A percentile compares a stretch with the other conserved stretches of the same genome.
These are phyloP conservation scores for Melanerpes aurifrons DNA, from an alignment of 2,113 vertebrate genomes.

Conservation along the genomic window DNA sequence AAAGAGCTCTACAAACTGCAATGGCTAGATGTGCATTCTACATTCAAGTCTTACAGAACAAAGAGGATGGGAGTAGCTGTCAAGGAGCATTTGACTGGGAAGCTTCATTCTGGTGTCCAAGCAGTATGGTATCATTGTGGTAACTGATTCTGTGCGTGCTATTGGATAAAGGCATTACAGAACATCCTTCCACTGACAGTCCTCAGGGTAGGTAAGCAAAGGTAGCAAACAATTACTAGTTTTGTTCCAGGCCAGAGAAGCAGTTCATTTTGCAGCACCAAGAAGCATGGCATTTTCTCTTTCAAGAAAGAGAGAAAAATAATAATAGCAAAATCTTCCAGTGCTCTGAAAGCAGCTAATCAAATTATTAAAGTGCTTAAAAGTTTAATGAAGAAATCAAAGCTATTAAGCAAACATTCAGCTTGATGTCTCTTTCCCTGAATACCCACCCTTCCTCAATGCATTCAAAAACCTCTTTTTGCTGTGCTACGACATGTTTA, in stretches of 20 bases:
- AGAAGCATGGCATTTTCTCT: background rate
- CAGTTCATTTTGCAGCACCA: background rate
- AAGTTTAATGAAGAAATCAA: slow-evolving; percentile 63
- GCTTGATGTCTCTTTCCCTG: slow-evolving; percentile 63
- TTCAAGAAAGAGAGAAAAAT: background rate
- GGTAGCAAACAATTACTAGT: background rate
- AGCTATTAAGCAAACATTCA: slow-evolving; percentile 58
- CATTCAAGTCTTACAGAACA: background rate
- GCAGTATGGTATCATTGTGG: background rate
- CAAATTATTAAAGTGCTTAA: slow-evolving; percentile 40
- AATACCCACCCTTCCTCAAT: slow-evolving; percentile 75
- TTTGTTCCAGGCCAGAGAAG: background rate
- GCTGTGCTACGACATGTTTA: slow-evolving; percentile 81
- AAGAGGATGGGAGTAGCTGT: background rate
- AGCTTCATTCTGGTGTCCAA: background rate
- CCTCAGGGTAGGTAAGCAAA: background rate
- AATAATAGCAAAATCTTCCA: background rate
- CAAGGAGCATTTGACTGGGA: background rate
- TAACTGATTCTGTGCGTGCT: background rate
- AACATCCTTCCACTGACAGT: background rate
- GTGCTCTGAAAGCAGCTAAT: slow-evolving; percentile 26
- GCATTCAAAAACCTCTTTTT: slow-evolving; percentile 82
- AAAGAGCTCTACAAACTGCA: background rate
- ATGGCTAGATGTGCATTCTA: background rate
- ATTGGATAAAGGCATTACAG: background rate